phyloP scores from a whole-genome alignment of 2,888 invertebrate species.

The Dicycla oo region DNA sequence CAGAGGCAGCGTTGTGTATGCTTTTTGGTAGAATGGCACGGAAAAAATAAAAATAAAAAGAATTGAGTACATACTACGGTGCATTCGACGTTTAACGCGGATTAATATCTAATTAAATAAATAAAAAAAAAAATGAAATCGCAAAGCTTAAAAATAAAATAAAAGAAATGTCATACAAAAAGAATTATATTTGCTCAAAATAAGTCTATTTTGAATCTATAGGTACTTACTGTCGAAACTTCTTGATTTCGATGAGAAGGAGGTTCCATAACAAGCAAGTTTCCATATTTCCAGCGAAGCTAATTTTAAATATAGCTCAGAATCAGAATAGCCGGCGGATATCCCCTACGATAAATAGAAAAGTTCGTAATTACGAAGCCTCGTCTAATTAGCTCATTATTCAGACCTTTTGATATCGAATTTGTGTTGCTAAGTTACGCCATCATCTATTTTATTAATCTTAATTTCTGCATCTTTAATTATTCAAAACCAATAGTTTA shows the following conservation, averaged over 20 bases:
- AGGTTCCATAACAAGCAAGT: not conserved
- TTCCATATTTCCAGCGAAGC: not conserved
- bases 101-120: not conserved
- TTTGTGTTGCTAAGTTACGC: slow-evolving; percentile 17
- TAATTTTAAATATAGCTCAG: slow-evolving; percentile 2
- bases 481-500: slow-evolving; percentile 60
- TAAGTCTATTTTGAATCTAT: not conserved
- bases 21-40: slow-evolving; percentile 76
- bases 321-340: not conserved
- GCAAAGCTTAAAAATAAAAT: slow-evolving; percentile 31
- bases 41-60: slow-evolving; percentile 19
- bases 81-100: not conserved
- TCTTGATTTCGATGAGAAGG: not conserved
- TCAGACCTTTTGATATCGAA: slow-evolving; percentile 13
- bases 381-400: slow-evolving; percentile 1
- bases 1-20: slow-evolving; percentile 77
- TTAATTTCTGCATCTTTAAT: slow-evolving; percentile 33
- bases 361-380: not conserved
- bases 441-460: slow-evolving; percentile 24
- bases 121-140: slow-evolving; percentile 33
- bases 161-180: not conserved
- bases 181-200: not conserved
- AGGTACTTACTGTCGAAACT: not conserved
- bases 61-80: not conserved
- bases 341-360: slow-evolving; percentile 13